Evolutionary conservation across 2,113 vertebrate species (phyloP).

Genomic region (Pachyramphus minor): DNA sequence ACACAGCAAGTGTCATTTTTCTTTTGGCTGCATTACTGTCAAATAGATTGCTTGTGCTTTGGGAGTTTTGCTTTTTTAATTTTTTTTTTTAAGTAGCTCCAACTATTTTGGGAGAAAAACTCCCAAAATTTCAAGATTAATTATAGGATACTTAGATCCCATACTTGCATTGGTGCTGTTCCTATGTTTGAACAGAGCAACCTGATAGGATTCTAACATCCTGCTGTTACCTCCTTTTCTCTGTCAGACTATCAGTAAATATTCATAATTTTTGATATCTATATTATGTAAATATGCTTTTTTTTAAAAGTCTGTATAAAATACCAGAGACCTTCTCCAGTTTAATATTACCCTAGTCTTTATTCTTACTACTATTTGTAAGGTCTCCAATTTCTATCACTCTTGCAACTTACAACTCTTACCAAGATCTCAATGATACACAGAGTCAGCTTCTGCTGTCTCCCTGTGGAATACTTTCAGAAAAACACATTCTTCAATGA

Average conservation of each 20-base stretch:
- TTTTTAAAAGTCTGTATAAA: neutral
- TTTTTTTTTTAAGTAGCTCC: neutral
- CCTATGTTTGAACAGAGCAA: neutral
- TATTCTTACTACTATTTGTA: slow-evolving; percentile 6
- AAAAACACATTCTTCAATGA: neutral
- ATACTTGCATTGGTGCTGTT: neutral
- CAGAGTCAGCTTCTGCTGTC: neutral
- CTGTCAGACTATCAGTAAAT: neutral
- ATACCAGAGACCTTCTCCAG: neutral
- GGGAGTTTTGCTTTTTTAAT: neutral
- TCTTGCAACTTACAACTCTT: neutral
- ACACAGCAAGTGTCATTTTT: neutral
- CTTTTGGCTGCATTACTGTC: neutral
- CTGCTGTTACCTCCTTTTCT: neutral
- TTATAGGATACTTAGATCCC: neutral
- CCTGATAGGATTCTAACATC: neutral
- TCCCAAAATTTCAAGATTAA: neutral
- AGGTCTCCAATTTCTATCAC: neutral
- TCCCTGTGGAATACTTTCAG: neutral
- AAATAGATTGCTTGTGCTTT: neutral
- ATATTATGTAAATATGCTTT: neutral
- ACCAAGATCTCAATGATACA: neutral
- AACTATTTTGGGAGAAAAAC: neutral
- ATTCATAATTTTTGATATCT: neutral
- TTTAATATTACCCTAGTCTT: slow-evolving; percentile 7